These are phyloP conservation scores for Tringa solitaria DNA, from an alignment of 2,113 vertebrate species.

Conservation along the genomic window DNA sequence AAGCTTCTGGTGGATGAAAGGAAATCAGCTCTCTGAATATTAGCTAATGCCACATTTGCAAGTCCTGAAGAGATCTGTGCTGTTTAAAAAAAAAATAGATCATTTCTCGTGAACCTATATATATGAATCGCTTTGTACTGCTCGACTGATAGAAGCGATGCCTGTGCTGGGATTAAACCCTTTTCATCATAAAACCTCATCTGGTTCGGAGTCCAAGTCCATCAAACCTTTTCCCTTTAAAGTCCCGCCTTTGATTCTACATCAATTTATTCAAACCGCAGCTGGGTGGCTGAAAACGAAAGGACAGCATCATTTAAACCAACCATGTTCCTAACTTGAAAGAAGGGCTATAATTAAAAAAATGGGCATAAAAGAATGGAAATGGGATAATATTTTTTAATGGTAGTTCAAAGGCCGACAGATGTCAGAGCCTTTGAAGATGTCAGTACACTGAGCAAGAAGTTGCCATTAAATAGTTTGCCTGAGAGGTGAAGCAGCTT, in stretches of 20 bases:
- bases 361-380: constrained; percentile 92
- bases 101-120: constrained; percentile 87
- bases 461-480: constrained; percentile 80
- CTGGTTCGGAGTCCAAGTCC: constrained; percentile 97
- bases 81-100: constrained; percentile 82
- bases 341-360: constrained; percentile 94
- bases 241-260: constrained; percentile 95
- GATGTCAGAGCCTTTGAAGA: constrained; percentile 91
- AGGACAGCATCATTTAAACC: constrained; percentile 88
- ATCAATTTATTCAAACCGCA: constrained; percentile 96
- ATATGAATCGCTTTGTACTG: constrained; percentile 93
- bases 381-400: constrained; percentile 89
- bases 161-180: constrained; percentile 95
- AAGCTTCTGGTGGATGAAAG: constrained; percentile 90
- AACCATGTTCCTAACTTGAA: constrained; percentile 89
- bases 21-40: constrained; percentile 91
- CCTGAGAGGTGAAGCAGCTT: constrained; percentile 80
- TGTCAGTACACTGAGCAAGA: constrained; percentile 81
- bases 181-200: constrained; percentile 99
- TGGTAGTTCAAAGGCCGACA: constrained; percentile 91
- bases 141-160: constrained; percentile 91
- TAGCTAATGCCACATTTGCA: constrained; percentile 99
- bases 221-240: constrained; percentile 97
- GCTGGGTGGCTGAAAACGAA: constrained; percentile 92
- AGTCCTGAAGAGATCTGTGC: constrained; percentile 90